phyloP scores from a whole-genome alignment of 2,113 vertebrate species.

The Nesogale talazaci region DNA sequence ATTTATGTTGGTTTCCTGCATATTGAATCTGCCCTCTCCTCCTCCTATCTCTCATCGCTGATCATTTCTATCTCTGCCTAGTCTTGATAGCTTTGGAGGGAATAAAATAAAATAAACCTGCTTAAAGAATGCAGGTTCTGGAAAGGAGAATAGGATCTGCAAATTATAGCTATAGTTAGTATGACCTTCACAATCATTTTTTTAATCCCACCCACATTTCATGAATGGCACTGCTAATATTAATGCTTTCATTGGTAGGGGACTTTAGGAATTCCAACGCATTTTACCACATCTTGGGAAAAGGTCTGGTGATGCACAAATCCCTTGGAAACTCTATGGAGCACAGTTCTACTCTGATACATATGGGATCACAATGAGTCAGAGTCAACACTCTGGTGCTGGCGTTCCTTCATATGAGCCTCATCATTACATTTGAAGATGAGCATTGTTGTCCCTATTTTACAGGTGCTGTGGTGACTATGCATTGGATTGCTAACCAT shows the following conservation, averaged over 20 bases:
- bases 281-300: background rate
- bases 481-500: no score
- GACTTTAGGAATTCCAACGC: constrained; percentile 7
- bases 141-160: background rate
- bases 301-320: background rate
- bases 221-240: background rate
- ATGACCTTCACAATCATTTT: background rate
- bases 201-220: background rate
- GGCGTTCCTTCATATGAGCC: background rate
- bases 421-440: background rate
- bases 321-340: background rate
- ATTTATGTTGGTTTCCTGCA: constrained; percentile 33
- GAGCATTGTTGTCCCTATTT: background rate
- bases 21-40: background rate
- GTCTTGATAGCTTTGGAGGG: background rate
- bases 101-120: background rate
- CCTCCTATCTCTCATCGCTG: background rate
- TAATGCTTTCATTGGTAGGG: background rate
- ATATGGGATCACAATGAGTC: background rate
- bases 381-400: background rate
- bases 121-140: background rate
- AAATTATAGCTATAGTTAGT: background rate
- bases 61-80: constrained; percentile 20
- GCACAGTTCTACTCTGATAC: background rate
- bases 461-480: background rate